Conservation (phyloP, 2,888 invertebrate genomes). For the Sphaerophoria rueppellii region DNA sequence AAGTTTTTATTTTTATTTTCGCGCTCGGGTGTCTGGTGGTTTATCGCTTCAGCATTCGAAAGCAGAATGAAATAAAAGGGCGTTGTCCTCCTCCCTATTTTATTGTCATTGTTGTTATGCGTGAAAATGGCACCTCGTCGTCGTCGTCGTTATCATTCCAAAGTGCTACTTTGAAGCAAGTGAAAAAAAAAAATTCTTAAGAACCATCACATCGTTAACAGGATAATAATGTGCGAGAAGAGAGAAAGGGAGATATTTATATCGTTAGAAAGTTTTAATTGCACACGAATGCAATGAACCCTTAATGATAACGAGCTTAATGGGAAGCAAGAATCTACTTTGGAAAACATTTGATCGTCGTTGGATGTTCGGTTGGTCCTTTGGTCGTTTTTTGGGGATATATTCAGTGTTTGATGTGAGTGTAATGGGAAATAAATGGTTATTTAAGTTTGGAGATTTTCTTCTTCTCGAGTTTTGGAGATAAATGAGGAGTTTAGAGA, state of each 20-base stretch:
- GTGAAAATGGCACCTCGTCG: constrained; percentile 11
- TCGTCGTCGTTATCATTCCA: too few species aligned
- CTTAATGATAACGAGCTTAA: constrained; percentile 21
- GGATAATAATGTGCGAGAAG: not conserved
- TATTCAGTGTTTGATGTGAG: not conserved
- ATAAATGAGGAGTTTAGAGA: too few species aligned
- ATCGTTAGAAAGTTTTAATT: constrained; percentile 25
- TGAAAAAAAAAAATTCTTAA: not conserved
- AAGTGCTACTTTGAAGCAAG: not conserved
- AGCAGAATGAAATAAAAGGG: not conserved
- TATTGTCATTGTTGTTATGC: constrained; percentile 31
- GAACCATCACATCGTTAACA: not conserved
- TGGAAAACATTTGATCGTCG: constrained; percentile 7
- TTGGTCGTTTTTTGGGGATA: not conserved
- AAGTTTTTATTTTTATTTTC: not conserved
- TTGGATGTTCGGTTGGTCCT: not conserved
- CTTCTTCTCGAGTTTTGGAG: not conserved
- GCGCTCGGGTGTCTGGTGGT: not conserved
- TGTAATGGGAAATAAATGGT: constrained; percentile 15
- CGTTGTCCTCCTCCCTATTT: constrained; percentile 13
- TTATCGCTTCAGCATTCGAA: not conserved
- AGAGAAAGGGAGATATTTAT: not conserved
- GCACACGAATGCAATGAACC: constrained; percentile 30
- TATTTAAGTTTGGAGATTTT: constrained; percentile 4
- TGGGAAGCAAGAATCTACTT: constrained; percentile 1